Base-by-base conservation (phyloP, 2,888 invertebrate species). In the Mellilla xanthometata region DNA sequence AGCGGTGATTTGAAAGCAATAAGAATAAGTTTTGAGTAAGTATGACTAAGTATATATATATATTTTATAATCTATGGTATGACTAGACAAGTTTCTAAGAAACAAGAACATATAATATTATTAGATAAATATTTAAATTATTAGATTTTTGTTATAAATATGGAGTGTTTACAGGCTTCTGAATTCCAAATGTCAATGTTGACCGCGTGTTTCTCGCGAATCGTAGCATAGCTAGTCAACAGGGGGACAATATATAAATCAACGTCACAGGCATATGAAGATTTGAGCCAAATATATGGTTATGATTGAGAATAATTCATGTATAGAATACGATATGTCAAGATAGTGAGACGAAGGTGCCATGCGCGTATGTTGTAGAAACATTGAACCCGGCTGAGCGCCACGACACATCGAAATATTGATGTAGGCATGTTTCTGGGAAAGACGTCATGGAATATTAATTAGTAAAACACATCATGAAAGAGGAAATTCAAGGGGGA, bases 311-410 rank as follows among this genome's bases (percentile, higher is more conserved):
- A 61, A 56, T 47, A 43, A 49, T 54, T 35, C 45, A 54, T 49
- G 30, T 39, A 50, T 43, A 48, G 52, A 61, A 49, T 58, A 55
- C 48, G 56, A 53, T 57, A 46, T 40, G 40, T 40, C 46, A 36
- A 31, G 45, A 46, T 46, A 40, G 40, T 46, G 39, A 51, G 59
- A 56, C 58, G 57, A 57, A 60, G 58, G 58, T 56, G 54, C 55
- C 58, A 59, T 65, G 55, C 49, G 55, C 49, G 64, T 58, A 54
- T 57, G 58, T 54, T 55, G 39, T 41, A 36, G 41, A 57, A 55
- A 47, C 71, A 56, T 65, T 76, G 74, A 75, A 73, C 74, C 63
- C 65, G 43, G 31, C 8, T n/a, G 39, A 39, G 39, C 19, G 30
- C 19, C 35, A 24, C 26, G 34, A 39, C 32, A 30, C 39, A 11